A percentile compares a stretch with the other conserved stretches of the same genome.
These are phyloP conservation scores for Agonum fuliginosum DNA, from an alignment of 2,888 invertebrate species.

Conservation along the genomic window DNA sequence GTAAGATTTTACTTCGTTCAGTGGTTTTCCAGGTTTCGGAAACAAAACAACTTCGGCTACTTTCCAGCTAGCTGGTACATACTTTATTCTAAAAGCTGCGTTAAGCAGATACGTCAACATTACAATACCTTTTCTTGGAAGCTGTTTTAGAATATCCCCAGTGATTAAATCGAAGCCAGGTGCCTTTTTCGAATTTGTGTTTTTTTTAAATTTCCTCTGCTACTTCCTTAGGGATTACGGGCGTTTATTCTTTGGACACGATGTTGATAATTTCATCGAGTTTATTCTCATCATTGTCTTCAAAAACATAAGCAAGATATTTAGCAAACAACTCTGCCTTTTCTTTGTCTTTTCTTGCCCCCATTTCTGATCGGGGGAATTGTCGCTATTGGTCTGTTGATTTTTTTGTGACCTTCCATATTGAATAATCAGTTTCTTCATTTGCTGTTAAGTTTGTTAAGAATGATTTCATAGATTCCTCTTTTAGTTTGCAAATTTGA, in stretches of 20 bases:
- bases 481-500: conserved; percentile 43
- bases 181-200: conserved; percentile 60
- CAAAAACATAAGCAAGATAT: conserved; percentile 61
- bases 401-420: conserved; percentile 58
- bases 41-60: conserved; percentile 15
- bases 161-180: conserved; percentile 65
- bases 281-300: conserved; percentile 1
- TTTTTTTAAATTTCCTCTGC: conserved; percentile 37
- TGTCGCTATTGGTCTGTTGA: conserved; percentile 44
- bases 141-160: conserved; percentile 60
- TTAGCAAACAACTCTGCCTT: conserved; percentile 62
- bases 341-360: conserved; percentile 61
- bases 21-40: conserved; percentile 46
- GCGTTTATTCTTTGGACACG: conserved; percentile 51
- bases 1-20: too few species aligned
- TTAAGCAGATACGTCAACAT: conserved; percentile 64
- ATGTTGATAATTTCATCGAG: conserved; percentile 43
- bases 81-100: conserved; percentile 62
- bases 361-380: conserved; percentile 60
- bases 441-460: conserved; percentile 56
- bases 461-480: conserved; percentile 54
- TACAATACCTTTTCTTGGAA: too few species aligned
- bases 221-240: conserved; percentile 28
- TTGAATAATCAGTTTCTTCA: conserved; percentile 54
- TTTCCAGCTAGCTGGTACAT: conserved; percentile 65